phyloP scores from a whole-genome alignment of 37 sponge, comb jelly and placozoan genomes.

The Dysidea cf. avara region DNA sequence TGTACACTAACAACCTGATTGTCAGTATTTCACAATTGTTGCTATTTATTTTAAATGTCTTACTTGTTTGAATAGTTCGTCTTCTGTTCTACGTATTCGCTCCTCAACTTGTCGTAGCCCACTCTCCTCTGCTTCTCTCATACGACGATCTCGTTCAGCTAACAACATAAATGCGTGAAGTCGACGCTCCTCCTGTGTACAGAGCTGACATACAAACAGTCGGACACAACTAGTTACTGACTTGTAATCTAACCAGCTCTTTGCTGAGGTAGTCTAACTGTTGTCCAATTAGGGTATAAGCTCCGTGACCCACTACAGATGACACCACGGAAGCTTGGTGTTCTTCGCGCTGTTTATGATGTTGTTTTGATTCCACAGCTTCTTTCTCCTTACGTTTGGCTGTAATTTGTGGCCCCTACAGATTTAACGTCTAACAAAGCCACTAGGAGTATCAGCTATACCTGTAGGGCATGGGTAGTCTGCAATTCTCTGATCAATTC shows the following conservation, averaged over 20 bases:
- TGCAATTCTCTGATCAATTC: slow-evolving; percentile 87
- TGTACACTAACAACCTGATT: slow-evolving; percentile 43
- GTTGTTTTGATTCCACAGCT: slow-evolving; percentile 23
- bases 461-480: slow-evolving; percentile 92
- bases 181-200: slow-evolving; percentile 80
- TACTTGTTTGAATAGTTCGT: slow-evolving; percentile 96
- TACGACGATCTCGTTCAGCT: slow-evolving; percentile 87
- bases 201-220: neutral
- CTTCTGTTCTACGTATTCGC: slow-evolving; percentile 79
- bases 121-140: slow-evolving; percentile 98
- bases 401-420: slow-evolving; percentile 80
- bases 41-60: neutral
- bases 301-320: slow-evolving; percentile 57
- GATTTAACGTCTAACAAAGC: too few species aligned
- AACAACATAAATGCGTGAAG: slow-evolving; percentile 88
- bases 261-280: slow-evolving; percentile 94
- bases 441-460: too few species aligned
- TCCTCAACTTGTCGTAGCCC: slow-evolving; percentile 93
- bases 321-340: slow-evolving; percentile 51
- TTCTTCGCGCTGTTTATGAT: neutral
- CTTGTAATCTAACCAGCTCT: slow-evolving; percentile 85
- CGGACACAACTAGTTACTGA: neutral
- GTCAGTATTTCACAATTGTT: too few species aligned
- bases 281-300: slow-evolving; percentile 67
- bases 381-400: slow-evolving; percentile 62